A percentile compares a stretch with the other conserved stretches of the same genome.
These are phyloP conservation scores for Amorpha juglandis DNA, from an alignment of 2,888 invertebrate species.

Conservation along the genomic window DNA sequence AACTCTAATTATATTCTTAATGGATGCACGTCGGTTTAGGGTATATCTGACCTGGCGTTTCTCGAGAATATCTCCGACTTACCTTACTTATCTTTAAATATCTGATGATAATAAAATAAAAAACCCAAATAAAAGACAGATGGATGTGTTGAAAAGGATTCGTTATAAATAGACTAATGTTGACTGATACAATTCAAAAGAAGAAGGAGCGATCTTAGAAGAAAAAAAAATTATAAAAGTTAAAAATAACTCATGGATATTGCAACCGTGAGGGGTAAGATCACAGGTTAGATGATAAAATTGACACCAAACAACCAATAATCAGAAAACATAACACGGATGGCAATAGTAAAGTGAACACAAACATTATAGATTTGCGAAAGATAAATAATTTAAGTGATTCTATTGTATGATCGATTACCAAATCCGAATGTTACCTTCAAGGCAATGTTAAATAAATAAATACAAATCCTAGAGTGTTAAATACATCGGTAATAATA, in stretches of 20 bases:
- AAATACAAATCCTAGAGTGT: background rate
- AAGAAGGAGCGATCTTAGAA: no score
- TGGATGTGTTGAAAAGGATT: no score
- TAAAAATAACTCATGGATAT: background rate
- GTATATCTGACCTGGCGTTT: no score
- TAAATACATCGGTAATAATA: background rate
- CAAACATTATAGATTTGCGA: constrained; percentile 17
- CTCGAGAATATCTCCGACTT: no score
- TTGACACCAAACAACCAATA: background rate
- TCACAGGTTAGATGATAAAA: background rate
- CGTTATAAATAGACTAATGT: no score
- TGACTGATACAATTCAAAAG: no score
- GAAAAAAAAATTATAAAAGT: background rate
- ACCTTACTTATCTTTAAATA: no score
- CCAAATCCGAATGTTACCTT: background rate
- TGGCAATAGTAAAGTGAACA: constrained; percentile 28
- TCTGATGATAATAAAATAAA: no score
- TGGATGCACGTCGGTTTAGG: no score
- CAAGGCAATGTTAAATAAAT: background rate
- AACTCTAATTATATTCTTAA: no score
- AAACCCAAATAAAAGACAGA: no score
- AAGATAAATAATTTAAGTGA: constrained; percentile 25
- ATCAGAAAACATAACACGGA: constrained; percentile 41
- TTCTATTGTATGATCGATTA: constrained; percentile 24
- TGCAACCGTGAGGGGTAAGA: no score